Conservation (phyloP, 2,113 vertebrate species). For the Nothocercus julius region DNA sequence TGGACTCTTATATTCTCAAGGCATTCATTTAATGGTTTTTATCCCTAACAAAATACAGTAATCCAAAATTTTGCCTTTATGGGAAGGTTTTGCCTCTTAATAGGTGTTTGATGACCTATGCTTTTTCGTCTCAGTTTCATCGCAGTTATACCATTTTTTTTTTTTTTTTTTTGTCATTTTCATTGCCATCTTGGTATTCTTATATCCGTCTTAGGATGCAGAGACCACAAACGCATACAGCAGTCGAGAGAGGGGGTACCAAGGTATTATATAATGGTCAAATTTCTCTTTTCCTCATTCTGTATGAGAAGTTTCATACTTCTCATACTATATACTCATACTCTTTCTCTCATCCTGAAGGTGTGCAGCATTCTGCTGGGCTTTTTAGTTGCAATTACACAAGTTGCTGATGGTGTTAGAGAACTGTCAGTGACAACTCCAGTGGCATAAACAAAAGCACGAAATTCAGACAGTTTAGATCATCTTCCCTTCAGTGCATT, state of each 20-base stretch:
- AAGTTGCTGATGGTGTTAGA: rapidly evolving
- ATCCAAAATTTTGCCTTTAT: neutral
- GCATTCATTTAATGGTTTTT: neutral
- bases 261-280: neutral
- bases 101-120: neutral
- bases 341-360: neutral
- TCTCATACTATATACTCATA: no score
- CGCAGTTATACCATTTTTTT: neutral
- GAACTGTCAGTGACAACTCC: neutral
- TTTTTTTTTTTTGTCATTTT: neutral
- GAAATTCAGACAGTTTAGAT: neutral
- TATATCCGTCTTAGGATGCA: neutral
- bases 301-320: no score
- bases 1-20: neutral
- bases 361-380: neutral
- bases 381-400: neutral
- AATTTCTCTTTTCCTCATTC: neutral
- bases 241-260: rapidly evolving
- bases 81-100: neutral
- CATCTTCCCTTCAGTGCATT: neutral
- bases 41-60: neutral
- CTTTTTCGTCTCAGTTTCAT: neutral
- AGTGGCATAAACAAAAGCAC: neutral
- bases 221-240: neutral
- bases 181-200: neutral